Evolutionary conservation across 2,888 invertebrate species (phyloP).

Genomic region (Thecocarcelia acutangulata): DNA sequence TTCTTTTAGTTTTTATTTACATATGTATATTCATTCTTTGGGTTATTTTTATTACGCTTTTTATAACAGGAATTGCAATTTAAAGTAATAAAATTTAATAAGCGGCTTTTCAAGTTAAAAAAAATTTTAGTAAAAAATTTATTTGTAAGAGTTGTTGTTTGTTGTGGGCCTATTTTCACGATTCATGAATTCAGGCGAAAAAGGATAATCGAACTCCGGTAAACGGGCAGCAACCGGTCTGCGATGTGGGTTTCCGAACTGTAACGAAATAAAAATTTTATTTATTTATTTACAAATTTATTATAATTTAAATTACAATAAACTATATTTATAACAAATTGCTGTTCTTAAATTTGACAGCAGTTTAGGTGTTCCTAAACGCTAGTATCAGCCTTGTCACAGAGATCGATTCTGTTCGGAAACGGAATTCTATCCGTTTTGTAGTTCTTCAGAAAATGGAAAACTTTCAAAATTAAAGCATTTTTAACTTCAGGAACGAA

Average conservation of each 20-base stretch:
- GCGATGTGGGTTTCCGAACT: conserved; percentile 76
- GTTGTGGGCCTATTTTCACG: conserved; percentile 73
- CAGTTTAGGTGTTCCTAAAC: no score
- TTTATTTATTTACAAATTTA: no score
- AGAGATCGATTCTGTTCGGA: no score
- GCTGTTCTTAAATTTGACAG: background rate
- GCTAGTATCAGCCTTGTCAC: no score
- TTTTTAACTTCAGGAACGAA: no score
- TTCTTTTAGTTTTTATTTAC: conserved; percentile 33
- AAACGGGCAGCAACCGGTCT: conserved; percentile 74
- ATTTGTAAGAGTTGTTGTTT: conserved; percentile 58
- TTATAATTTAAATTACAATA: no score
- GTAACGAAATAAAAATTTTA: conserved; percentile 47
- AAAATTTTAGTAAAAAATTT: background rate
- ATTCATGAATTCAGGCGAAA: conserved; percentile 75
- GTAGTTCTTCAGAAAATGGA: no score
- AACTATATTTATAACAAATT: background rate
- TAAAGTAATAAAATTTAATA: conserved; percentile 7
- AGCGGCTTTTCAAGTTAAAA: background rate
- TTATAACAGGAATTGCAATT: conserved; percentile 28
- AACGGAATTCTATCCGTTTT: no score
- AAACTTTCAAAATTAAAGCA: no score
- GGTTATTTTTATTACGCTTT: conserved; percentile 7
- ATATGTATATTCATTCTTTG: conserved; percentile 17
- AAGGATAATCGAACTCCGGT: conserved; percentile 77